phyloP scores from a whole-genome alignment of 2,113 vertebrate genomes.

The Leiothrix lutea region DNA sequence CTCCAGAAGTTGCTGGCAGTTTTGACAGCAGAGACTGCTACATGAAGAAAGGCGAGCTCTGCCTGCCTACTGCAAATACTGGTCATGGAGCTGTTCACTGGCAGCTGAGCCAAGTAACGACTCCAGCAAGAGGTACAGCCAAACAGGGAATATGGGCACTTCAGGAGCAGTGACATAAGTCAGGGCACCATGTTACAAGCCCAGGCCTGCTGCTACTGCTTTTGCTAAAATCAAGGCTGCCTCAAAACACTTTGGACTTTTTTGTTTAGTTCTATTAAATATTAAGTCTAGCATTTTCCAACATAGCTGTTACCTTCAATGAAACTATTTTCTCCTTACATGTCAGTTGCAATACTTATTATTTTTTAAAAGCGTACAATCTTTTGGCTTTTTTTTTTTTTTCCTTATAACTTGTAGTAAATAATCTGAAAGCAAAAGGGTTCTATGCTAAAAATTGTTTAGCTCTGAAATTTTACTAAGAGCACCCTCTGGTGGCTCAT shows the following conservation, averaged over 20 bases:
- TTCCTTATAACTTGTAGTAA: not conserved
- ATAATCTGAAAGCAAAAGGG: not conserved
- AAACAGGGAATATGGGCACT: rapidly evolving
- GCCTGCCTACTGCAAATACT: not conserved
- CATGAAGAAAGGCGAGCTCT: rapidly evolving
- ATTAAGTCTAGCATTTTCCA: not conserved
- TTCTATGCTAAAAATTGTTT: not conserved
- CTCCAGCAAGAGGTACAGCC: rapidly evolving
- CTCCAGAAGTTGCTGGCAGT: not conserved
- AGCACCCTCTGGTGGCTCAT: not conserved
- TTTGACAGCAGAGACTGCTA: not conserved
- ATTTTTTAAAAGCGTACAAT: not conserved
- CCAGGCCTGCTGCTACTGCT: not conserved
- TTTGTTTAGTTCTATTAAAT: not conserved
- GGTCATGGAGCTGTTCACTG: rapidly evolving
- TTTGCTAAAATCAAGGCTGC: not conserved
- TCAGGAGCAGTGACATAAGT: no score
- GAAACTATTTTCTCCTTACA: not conserved
- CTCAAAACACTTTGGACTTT: not conserved
- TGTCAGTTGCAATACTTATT: not conserved
- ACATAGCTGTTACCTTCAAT: not conserved
- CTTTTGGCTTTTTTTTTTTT: not conserved
- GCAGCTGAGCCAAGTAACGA: not conserved
- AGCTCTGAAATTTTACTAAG: not conserved
- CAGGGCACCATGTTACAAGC: not conserved